phyloP scores from a whole-genome alignment of 2,888 invertebrate species.

The Timema podura region DNA sequence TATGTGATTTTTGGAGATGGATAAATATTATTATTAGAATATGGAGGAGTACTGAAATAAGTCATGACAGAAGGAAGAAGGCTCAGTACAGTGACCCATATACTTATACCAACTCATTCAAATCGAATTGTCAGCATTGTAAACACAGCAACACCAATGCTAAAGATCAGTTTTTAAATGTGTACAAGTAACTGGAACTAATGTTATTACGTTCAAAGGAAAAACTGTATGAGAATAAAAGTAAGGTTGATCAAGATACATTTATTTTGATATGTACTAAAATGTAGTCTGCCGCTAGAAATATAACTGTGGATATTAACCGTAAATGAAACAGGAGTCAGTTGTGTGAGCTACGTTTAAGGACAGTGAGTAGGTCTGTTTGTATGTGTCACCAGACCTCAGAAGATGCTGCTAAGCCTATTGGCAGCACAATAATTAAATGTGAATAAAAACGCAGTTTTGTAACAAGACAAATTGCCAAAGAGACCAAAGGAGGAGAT shows the following conservation, averaged over 20 bases:
- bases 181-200: background rate
- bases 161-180: constrained; percentile 1
- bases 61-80: constrained; percentile 3
- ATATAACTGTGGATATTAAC: background rate
- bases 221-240: background rate
- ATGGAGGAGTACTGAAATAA: no score
- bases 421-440: background rate
- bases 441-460: background rate
- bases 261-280: background rate
- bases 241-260: constrained; percentile 2
- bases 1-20: background rate
- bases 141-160: background rate
- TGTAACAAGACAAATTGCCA: background rate
- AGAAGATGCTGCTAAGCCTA: background rate
- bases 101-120: background rate
- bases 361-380: background rate
- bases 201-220: background rate
- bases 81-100: background rate
- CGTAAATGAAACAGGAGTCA: background rate
- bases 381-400: constrained; percentile 3
- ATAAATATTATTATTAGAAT: no score
- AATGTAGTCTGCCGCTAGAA: background rate
- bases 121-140: background rate
- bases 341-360: background rate
- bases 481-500: background rate